Conservation (phyloP, 2,113 vertebrate genomes). For the Nycticebus coucang region DNA sequence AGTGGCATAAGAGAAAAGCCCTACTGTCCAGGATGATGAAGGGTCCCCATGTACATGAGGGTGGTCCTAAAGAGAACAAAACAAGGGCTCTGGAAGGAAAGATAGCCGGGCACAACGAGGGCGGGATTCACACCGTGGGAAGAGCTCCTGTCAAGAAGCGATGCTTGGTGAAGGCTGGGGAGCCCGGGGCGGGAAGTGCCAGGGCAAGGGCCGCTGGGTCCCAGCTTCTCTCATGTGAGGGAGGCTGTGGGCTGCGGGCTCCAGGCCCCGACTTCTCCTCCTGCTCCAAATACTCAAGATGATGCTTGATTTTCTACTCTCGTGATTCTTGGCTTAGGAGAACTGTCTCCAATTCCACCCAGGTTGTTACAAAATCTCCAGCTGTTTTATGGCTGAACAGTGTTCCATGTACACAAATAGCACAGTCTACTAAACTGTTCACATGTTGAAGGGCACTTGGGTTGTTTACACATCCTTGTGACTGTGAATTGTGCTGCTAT, state of each 20-base stretch:
- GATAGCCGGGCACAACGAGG: not conserved
- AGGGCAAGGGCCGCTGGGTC: not conserved
- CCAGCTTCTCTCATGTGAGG: not conserved
- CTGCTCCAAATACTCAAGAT: not conserved
- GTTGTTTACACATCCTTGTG: too few relatives aligned
- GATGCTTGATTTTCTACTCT: too few relatives aligned
- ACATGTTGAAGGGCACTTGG: too few relatives aligned
- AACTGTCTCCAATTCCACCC: too few relatives aligned
- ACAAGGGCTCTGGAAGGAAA: not conserved
- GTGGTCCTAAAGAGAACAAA: not conserved
- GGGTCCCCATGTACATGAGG: accelerated
- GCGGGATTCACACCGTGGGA: not conserved
- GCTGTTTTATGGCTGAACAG: too few relatives aligned
- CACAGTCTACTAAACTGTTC: too few relatives aligned
- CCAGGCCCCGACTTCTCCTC: not conserved
- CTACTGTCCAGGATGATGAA: not conserved
- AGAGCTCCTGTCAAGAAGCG: not conserved
- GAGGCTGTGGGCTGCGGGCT: not conserved
- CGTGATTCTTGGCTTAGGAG: too few relatives aligned
- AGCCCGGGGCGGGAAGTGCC: not conserved
- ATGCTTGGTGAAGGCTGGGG: not conserved
- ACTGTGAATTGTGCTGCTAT: too few relatives aligned
- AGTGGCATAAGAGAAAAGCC: not conserved
- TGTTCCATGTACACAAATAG: too few relatives aligned
- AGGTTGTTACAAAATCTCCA: too few relatives aligned